A percentile compares a stretch with the other conserved stretches of the same genome.
These are phyloP conservation scores for Spea multiplicata DNA, from an alignment of 2,113 vertebrate genomes.

Conservation along the genomic window DNA sequence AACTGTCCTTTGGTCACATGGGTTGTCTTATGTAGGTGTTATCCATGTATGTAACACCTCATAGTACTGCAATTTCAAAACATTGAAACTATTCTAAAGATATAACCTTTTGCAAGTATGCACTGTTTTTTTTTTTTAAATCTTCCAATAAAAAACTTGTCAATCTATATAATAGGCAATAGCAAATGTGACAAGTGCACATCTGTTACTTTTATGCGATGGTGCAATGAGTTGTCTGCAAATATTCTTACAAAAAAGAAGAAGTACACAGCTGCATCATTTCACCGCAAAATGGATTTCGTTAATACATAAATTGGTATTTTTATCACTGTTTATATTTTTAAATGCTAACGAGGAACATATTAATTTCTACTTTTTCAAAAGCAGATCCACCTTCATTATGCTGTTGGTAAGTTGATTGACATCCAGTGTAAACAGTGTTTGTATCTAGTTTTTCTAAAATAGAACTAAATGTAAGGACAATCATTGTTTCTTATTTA, in stretches of 20 bases:
- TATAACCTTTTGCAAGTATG: constrained; percentile 8
- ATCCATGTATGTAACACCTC: background rate
- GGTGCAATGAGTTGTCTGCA: background rate
- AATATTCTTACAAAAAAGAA: background rate
- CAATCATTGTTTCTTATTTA: background rate
- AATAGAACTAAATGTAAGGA: constrained; percentile 3
- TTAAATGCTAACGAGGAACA: background rate
- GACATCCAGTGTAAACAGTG: constrained; percentile 1
- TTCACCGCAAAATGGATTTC: background rate
- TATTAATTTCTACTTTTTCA: background rate
- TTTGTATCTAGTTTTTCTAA: background rate
- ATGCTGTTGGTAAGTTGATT: background rate
- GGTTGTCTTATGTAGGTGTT: too few relatives aligned
- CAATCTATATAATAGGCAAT: constrained; percentile 5
- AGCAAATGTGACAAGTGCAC: constrained; percentile 12
- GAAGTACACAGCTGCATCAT: background rate
- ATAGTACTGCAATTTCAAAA: background rate
- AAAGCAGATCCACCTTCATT: background rate
- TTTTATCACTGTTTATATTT: background rate
- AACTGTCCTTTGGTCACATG: too few relatives aligned
- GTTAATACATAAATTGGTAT: background rate
- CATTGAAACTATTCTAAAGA: constrained; percentile 5
- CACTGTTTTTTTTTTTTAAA: background rate
- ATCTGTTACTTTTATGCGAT: constrained; percentile 14
- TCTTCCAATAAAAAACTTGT: constrained; percentile 13